Percentiles rank a stretch among this genome's conserved stretches.
These are phyloP conservation scores for Protosalanx chinensis DNA, from an alignment of 2,797 vertebrate genomes.

Conservation along the genomic window DNA sequence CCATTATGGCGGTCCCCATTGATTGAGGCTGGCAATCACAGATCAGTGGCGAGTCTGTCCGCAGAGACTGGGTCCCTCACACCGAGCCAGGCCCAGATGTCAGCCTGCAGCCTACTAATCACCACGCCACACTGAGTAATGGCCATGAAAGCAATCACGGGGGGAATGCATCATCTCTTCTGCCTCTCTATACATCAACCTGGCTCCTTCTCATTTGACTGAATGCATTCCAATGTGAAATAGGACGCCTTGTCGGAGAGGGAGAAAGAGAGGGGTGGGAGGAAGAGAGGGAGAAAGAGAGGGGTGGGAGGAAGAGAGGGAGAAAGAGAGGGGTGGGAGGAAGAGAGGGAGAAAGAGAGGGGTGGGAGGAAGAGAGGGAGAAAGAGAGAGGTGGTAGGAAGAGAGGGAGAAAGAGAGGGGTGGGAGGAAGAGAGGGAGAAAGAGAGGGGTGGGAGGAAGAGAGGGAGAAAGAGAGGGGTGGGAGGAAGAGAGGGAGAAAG, in stretches of 20 bases:
- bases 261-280: conserved; percentile 8
- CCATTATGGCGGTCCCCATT: conserved; percentile 56
- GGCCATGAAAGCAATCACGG: conserved; percentile 65
- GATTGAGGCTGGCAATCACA: conserved; percentile 56
- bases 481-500: too few relatives aligned
- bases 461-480: too few relatives aligned
- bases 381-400: too few relatives aligned
- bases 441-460: too few relatives aligned
- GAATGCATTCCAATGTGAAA: conserved; percentile 63
- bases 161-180: conserved; percentile 68
- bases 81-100: conserved; percentile 50
- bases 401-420: too few relatives aligned
- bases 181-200: conserved; percentile 62
- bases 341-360: too few relatives aligned
- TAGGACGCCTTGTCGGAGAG: conserved; percentile 62
- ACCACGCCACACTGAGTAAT: conserved; percentile 62
- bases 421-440: too few relatives aligned
- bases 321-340: too few relatives aligned
- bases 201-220: conserved; percentile 67
- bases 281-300: conserved; percentile 43
- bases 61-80: conserved; percentile 47
- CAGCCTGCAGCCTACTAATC: conserved; percentile 62
- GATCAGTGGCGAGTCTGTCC: conserved; percentile 51
- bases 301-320: too few relatives aligned
- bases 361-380: too few relatives aligned